These are phyloP conservation scores for Piscicola geometra DNA, from an alignment of 2,888 invertebrate genomes.

Conservation along the genomic window DNA sequence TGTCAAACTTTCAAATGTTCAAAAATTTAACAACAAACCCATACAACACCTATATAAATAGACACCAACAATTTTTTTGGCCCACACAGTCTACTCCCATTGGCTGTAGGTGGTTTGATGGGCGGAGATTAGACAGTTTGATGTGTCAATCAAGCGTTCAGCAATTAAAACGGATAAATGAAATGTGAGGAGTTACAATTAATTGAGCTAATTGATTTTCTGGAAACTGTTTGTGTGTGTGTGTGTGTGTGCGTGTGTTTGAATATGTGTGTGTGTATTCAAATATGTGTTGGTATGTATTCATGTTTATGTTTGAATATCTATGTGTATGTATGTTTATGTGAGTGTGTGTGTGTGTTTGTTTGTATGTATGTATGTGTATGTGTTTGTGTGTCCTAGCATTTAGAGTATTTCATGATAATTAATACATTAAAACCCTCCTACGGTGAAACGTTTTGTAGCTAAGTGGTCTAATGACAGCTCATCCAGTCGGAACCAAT, in stretches of 20 bases:
- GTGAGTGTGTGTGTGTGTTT: slow-evolving; percentile 10
- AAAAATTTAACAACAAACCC: too few species aligned
- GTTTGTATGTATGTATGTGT: slow-evolving; percentile 15
- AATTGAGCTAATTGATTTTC: slow-evolving; percentile 6
- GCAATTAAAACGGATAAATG: slow-evolving; percentile 9
- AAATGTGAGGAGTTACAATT: slow-evolving; percentile 1
- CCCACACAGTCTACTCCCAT: too few species aligned
- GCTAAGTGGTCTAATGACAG: too few species aligned
- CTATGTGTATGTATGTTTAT: slow-evolving; percentile 7
- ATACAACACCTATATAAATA: too few species aligned
- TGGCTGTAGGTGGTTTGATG: too few species aligned
- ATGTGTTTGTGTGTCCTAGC: slow-evolving; percentile 19
- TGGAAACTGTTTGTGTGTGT: neutral
- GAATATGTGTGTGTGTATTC: slow-evolving; percentile 1
- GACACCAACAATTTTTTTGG: too few species aligned
- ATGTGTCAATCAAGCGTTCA: neutral
- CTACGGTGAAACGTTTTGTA: too few species aligned
- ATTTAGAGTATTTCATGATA: too few species aligned
- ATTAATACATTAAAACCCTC: too few species aligned
- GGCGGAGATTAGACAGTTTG: neutral
- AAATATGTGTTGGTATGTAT: slow-evolving; percentile 6
- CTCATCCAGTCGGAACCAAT: too few species aligned
- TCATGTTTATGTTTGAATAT: neutral
- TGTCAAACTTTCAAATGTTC: too few species aligned
- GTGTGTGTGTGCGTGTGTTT: neutral